These are phyloP conservation scores for Pectinophora gossypiella DNA, from an alignment of 1,140 invertebrate genomes.

Conservation along the genomic window DNA sequence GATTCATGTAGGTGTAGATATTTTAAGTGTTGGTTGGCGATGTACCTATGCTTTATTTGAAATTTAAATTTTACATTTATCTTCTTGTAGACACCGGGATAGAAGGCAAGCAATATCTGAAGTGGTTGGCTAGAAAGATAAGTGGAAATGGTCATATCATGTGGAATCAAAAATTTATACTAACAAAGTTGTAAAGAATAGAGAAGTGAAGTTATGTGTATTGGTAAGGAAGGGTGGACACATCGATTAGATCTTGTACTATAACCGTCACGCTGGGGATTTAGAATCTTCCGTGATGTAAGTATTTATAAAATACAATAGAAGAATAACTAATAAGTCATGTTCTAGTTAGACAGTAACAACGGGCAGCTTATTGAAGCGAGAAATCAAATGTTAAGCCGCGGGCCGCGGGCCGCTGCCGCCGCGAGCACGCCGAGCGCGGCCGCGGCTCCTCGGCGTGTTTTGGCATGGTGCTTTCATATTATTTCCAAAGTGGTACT, in stretches of 20 bases:
- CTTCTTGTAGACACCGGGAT: slow-evolving; percentile 21
- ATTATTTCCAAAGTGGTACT: slow-evolving; percentile 56
- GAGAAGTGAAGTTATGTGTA: slow-evolving; percentile 47
- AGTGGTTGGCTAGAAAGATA: slow-evolving; percentile 43
- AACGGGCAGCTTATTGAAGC: neutral
- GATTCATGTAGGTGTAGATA: slow-evolving; percentile 25
- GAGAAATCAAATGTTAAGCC: neutral
- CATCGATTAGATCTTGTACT: slow-evolving; percentile 54
- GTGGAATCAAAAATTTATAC: slow-evolving; percentile 58
- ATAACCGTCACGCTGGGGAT: slow-evolving; percentile 57
- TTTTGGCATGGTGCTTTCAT: slow-evolving; percentile 68
- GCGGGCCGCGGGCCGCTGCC: too few species aligned
- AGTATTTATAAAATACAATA: slow-evolving; percentile 70
- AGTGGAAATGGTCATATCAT: slow-evolving; percentile 67
- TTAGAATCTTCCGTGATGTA: slow-evolving; percentile 60
- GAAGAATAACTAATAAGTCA: slow-evolving; percentile 20
- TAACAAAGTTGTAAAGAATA: slow-evolving; percentile 52
- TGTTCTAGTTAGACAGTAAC: slow-evolving; percentile 16
- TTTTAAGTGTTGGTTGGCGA: slow-evolving; percentile 32
- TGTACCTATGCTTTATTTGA: slow-evolving; percentile 25
- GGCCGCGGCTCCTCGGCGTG: slow-evolving; percentile 14
- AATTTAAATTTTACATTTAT: slow-evolving; percentile 27
- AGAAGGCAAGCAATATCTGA: slow-evolving; percentile 58
- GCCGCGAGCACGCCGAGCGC: too few species aligned
- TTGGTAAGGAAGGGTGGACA: slow-evolving; percentile 48